Percentiles rank a stretch among this genome's conserved stretches.
These are phyloP conservation scores for Dorcus hopei DNA, from an alignment of 2,888 invertebrate genomes.

Conservation along the genomic window DNA sequence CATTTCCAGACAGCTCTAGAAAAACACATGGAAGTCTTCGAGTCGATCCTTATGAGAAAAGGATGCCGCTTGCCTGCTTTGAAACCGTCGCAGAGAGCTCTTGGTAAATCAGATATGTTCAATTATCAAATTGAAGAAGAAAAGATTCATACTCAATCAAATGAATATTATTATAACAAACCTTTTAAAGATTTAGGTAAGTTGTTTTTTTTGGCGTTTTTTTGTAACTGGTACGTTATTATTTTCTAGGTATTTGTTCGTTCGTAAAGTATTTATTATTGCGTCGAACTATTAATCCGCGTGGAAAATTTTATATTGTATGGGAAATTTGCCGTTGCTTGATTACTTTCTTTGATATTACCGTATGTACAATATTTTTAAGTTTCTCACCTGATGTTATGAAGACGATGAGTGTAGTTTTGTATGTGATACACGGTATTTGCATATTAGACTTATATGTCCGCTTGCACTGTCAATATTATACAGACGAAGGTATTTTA, in stretches of 20 bases:
- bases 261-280: conserved; percentile 13
- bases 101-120: conserved; percentile 12
- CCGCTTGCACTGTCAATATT: conserved; percentile 30
- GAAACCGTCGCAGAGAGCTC: conserved; percentile 5
- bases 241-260: conserved; percentile 12
- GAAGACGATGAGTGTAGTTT: neutral
- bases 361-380: conserved; percentile 4
- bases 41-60: conserved; percentile 15
- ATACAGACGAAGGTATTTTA: conserved; percentile 26
- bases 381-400: neutral
- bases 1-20: conserved; percentile 13
- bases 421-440: neutral
- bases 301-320: conserved; percentile 5
- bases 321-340: conserved; percentile 21
- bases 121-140: conserved; percentile 2
- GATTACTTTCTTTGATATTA: conserved; percentile 6
- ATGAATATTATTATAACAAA: conserved; percentile 1
- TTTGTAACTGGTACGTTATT: neutral
- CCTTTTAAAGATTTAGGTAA: conserved; percentile 8
- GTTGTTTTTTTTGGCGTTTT: neutral
- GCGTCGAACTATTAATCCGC: conserved; percentile 17
- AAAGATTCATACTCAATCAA: neutral
- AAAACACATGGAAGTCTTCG: conserved; percentile 12
- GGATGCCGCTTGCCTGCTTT: conserved; percentile 17
- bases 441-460: conserved; percentile 18